Base-by-base conservation (phyloP, 2,888 invertebrate genomes). In the Nebria salina region DNA sequence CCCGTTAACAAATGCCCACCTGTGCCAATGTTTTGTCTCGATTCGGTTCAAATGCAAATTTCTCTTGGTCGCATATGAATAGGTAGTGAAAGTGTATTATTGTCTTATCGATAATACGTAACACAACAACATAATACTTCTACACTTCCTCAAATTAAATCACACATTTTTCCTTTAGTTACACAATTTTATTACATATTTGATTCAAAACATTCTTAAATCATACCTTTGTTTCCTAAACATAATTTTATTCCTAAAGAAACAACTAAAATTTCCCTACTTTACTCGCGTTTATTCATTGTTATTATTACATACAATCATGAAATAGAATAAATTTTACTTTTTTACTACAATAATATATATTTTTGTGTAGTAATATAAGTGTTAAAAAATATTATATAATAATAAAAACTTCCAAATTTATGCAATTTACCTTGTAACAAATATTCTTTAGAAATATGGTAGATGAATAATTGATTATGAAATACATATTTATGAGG, bases 1-100 rank as follows among this genome's bases (percentile, higher is more conserved):
- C 80, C 80, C 80, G 80, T 80, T 80, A 80, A 80, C 73, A 65
- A 79, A 75, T 75, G 65, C 80, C 80, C 80, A 80, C 80, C 80
- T 75, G 75, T 70, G 43, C 74, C 70, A 65, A 75, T 80, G 80
- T 80, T 80, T 80, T 80, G 75, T 74, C 78, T 74, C 74, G n/a
- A 73, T 70, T 75, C 74, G n/a, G 74, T 64, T 75, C 64, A 68
- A n/a, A 70, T 72, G 25, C 70, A 25, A 11, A 26, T 79, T 75
- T 54, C 26, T 75, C 72, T 72, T 65, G 75, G 75, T 80, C 72
- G 70, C 68, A 75, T 75, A 66, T 74, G 74, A 66, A 66, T 64
- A 41, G 66, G 54, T 9, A 75, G 75, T 75, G 75, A 80, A 80
- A 80, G 80, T 75, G 74, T 73, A 78, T 77, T 9, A 77, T 78